Evolutionary conservation across 2,113 vertebrate genomes (phyloP).

Genomic region (Oncorhynchus clarkii): DNA sequence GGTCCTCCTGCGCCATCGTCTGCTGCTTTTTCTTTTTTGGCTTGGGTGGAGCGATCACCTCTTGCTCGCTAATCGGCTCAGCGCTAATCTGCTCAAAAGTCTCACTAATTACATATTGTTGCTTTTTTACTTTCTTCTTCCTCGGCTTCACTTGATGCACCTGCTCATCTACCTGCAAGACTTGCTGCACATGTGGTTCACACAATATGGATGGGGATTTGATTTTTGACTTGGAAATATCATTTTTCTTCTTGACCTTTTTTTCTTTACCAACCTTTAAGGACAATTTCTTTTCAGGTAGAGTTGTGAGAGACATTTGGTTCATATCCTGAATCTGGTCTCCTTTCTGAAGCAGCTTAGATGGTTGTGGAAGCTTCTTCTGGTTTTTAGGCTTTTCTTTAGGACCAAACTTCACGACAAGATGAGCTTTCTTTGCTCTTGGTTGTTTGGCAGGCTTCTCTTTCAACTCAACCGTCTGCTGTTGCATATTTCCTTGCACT

Average conservation of each 20-base stretch:
- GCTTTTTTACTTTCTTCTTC: constrained; percentile 66
- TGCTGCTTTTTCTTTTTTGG: constrained; percentile 56
- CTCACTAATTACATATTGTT: constrained; percentile 34
- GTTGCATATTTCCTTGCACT: constrained; percentile 59
- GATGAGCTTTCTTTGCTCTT: constrained; percentile 56
- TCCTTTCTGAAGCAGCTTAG: constrained; percentile 31
- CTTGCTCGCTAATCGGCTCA: constrained; percentile 25
- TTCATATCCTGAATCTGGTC: constrained; percentile 10
- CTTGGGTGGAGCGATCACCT: constrained; percentile 18
- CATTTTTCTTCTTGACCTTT: constrained; percentile 45
- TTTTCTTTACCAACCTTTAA: constrained; percentile 46
- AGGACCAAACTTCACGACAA: constrained; percentile 67
- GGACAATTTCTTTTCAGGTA: constrained; percentile 33
- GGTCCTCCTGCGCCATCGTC: constrained; percentile 39
- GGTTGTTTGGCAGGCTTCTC: constrained; percentile 56
- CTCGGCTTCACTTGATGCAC: constrained; percentile 43
- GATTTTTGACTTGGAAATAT: constrained; percentile 19
- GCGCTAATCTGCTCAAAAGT: constrained; percentile 13
- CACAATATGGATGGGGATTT: constrained; percentile 19
- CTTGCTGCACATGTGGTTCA: constrained; percentile 14
- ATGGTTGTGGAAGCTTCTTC: constrained; percentile 39
- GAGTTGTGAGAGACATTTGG: constrained; percentile 14
- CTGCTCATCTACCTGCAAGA: not conserved
- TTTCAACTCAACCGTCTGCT: constrained; percentile 46
- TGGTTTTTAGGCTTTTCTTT: constrained; percentile 37